A percentile compares a stretch with the other conserved stretches of the same genome.
These are phyloP conservation scores for Theocolax elegans DNA, from an alignment of 1,140 invertebrate genomes.

Conservation along the genomic window DNA sequence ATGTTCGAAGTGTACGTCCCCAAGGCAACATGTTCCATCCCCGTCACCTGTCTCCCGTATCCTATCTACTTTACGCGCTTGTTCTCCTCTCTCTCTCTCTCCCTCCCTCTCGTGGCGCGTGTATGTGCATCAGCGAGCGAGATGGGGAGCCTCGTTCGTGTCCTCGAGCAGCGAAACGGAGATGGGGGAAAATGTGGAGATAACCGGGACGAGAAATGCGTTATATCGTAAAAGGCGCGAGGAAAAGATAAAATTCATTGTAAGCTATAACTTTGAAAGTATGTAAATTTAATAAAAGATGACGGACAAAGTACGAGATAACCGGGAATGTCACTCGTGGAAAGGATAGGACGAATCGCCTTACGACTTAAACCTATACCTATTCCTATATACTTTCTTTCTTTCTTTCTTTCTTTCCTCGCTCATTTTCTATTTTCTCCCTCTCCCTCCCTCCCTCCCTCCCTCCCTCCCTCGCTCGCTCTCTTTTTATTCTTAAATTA, in stretches of 20 bases:
- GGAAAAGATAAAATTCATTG: constrained; percentile 21
- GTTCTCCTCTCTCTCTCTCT: background rate
- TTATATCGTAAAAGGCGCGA: background rate
- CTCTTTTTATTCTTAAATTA: no score
- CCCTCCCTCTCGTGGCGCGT: background rate
- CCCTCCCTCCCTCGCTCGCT: no score
- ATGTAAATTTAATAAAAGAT: constrained; percentile 31
- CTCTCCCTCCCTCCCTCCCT: no score
- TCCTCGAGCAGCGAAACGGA: background rate
- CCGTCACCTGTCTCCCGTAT: constrained; percentile 15
- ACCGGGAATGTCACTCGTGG: background rate
- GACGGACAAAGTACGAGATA: constrained; percentile 8
- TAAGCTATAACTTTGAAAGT: constrained; percentile 7
- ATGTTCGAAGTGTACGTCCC: background rate
- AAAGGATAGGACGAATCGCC: no score
- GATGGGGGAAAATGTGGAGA: background rate
- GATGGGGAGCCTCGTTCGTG: no score
- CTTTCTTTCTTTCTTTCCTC: no score
- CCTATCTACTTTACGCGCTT: constrained; percentile 14
- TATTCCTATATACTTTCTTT: no score
- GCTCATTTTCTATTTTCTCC: no score
- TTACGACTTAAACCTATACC: no score
- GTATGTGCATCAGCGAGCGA: background rate
- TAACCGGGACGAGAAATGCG: constrained; percentile 6
- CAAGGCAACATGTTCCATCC: constrained; percentile 3